Evolutionary conservation across 2,888 invertebrate species (phyloP).

Genomic region (Laspeyria flexula): DNA sequence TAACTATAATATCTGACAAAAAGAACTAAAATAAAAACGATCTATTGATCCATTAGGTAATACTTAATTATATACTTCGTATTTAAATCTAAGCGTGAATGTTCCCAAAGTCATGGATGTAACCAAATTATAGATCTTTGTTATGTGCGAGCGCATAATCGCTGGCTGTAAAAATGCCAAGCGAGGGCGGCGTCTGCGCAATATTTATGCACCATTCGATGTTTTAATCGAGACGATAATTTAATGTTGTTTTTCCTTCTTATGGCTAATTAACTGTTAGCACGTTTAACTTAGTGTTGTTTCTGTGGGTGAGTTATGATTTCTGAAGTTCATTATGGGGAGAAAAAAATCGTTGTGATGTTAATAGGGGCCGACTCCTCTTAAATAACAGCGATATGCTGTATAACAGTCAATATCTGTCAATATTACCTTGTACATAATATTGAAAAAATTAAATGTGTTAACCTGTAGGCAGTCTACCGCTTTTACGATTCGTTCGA

Average conservation of each 20-base stretch:
- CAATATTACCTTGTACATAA: too few relatives aligned
- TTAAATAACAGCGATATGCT: too few relatives aligned
- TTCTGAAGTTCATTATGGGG: too few relatives aligned
- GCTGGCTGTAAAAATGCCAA: slow-evolving; percentile 40
- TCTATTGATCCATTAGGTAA: not conserved
- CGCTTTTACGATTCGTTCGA: too few relatives aligned
- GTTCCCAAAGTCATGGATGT: slow-evolving; percentile 8
- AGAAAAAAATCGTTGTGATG: too few relatives aligned
- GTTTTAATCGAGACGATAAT: slow-evolving; percentile 26
- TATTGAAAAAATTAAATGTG: too few relatives aligned
- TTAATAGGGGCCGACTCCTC: too few relatives aligned
- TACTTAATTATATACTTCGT: slow-evolving; percentile 8
- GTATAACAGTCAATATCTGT: too few relatives aligned
- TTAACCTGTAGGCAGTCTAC: too few relatives aligned
- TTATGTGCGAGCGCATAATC: slow-evolving; percentile 35
- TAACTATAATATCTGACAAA: too few relatives aligned
- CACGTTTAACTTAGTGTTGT: too few relatives aligned
- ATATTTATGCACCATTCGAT: slow-evolving; percentile 42
- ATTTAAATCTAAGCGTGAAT: slow-evolving; percentile 3
- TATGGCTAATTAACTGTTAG: not conserved
- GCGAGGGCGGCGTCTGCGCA: slow-evolving; percentile 31
- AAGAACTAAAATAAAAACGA: not conserved
- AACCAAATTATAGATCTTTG: slow-evolving; percentile 10
- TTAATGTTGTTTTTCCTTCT: slow-evolving; percentile 10
- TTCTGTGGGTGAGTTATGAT: too few relatives aligned